Conservation (phyloP, 2,113 vertebrate genomes). For the Dissostichus mawsoni region DNA sequence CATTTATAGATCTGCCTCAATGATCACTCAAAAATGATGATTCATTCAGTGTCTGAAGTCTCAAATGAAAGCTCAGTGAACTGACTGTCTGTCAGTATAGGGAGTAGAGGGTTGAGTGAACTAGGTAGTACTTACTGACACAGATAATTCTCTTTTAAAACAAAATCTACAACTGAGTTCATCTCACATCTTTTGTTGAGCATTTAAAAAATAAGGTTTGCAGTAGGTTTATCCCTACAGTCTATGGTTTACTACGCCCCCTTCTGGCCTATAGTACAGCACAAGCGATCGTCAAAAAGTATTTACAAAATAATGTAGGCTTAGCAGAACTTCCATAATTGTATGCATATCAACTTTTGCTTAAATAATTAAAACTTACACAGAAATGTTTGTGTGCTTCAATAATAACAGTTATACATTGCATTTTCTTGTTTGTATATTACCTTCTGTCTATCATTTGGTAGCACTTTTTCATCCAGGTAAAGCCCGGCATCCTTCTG, state of each 20-base stretch:
- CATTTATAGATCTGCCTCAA: background rate
- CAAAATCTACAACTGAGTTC: background rate
- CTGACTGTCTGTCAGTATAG: background rate
- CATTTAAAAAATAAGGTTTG: background rate
- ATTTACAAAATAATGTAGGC: background rate
- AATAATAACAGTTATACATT: background rate
- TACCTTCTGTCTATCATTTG: conserved; percentile 98
- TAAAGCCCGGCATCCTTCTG: conserved; percentile 94
- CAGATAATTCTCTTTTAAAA: background rate
- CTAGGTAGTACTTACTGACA: background rate
- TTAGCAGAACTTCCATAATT: background rate
- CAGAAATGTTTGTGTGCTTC: background rate
- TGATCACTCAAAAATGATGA: background rate
- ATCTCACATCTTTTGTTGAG: background rate
- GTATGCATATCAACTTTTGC: background rate
- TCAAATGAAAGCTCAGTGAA: background rate
- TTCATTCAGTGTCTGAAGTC: background rate
- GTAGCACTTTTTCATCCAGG: conserved; percentile 98
- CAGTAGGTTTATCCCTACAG: background rate
- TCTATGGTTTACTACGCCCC: background rate
- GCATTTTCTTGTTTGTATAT: conserved; percentile 1
- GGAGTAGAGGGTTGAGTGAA: background rate
- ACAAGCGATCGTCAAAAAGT: background rate
- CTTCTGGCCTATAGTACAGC: background rate
- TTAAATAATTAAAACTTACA: too few relatives aligned